These are phyloP conservation scores for Eulacestoma nigropectus DNA, from an alignment of 2,113 vertebrate species.

Conservation along the genomic window DNA sequence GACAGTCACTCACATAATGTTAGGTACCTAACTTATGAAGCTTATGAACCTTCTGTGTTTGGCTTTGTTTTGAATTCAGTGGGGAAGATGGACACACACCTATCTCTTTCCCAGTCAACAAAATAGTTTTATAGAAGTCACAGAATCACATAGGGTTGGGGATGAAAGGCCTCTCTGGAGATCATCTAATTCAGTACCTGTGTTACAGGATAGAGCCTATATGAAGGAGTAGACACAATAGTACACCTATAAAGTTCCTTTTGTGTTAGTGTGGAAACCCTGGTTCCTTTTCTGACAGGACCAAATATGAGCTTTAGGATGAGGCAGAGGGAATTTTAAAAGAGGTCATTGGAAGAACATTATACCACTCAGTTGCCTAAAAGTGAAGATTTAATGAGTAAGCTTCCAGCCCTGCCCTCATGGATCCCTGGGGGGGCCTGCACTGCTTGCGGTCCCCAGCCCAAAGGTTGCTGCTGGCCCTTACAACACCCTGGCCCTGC, in stretches of 20 bases:
- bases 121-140: not conserved
- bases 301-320: not conserved
- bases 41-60: not conserved
- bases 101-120: not conserved
- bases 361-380: not conserved
- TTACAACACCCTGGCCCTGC: not conserved
- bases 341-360: not conserved
- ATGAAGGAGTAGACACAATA: not conserved
- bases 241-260: not conserved
- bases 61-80: not conserved
- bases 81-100: not conserved
- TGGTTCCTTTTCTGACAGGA: not conserved
- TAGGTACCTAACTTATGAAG: not conserved
- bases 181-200: not conserved
- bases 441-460: accelerated
- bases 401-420: not conserved
- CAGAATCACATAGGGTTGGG: not conserved
- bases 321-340: not conserved
- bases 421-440: accelerated
- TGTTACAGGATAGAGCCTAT: not conserved
- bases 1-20: not conserved
- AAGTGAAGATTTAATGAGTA: not conserved
- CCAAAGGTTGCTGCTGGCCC: not conserved
- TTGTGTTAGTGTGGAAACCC: not conserved
- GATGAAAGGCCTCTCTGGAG: not conserved